These are phyloP conservation scores for Dyspetes luteomarginatus DNA, from an alignment of 2,888 invertebrate genomes.

Conservation along the genomic window DNA sequence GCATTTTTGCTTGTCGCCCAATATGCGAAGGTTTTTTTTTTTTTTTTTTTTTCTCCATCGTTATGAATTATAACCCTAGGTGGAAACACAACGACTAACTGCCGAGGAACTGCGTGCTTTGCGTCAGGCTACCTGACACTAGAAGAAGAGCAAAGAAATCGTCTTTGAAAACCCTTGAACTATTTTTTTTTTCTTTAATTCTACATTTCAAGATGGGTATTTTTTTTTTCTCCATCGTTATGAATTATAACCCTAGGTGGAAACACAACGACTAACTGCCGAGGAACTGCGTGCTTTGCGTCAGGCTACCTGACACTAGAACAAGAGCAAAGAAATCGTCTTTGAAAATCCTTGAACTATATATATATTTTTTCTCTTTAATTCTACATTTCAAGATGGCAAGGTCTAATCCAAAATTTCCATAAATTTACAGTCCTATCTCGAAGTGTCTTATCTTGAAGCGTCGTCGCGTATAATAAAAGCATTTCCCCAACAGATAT, in stretches of 20 bases:
- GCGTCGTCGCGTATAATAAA: not conserved
- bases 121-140: not conserved
- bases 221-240: not conserved
- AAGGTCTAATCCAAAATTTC: conserved; percentile 19
- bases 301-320: not conserved
- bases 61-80: not conserved
- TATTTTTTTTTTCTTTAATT: conserved; percentile 14
- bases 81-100: not conserved
- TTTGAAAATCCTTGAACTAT: conserved; percentile 54
- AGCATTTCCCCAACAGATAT: too few relatives aligned
- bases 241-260: not conserved
- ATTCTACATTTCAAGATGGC: not conserved
- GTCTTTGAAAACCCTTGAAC: conserved; percentile 54
- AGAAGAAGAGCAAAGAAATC: not conserved
- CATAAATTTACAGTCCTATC: conserved; percentile 31
- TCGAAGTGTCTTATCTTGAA: conserved; percentile 1
- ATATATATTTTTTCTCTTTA: not conserved
- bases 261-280: not conserved
- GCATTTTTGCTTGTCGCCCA: not conserved
- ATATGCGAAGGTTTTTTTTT: not conserved
- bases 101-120: too few relatives aligned
- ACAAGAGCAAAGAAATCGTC: not conserved
- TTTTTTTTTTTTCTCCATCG: not conserved
- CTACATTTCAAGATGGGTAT: too few relatives aligned
- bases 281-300: too few relatives aligned